Evolutionary conservation across 1,140 invertebrate genomes (phyloP).

Genomic region (Araneus ventricosus): DNA sequence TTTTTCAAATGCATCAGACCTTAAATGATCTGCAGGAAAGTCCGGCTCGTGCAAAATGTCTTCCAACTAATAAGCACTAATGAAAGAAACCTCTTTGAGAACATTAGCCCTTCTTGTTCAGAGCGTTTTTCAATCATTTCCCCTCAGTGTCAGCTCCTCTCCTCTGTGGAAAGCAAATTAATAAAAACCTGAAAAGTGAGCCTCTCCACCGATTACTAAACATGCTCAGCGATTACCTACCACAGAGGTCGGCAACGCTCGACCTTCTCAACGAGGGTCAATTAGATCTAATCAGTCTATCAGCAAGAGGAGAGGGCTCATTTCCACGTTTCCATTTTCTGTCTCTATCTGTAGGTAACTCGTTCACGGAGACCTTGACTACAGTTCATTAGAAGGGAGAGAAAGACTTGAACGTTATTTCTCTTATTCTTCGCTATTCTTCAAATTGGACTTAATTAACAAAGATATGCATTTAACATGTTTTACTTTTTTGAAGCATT

Average conservation of each 20-base stretch:
- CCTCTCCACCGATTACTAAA: constrained; percentile 37
- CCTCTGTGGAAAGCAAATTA: constrained; percentile 48
- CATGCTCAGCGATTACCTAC: constrained; percentile 61
- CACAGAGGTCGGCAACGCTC: constrained; percentile 38
- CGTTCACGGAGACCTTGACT: background rate
- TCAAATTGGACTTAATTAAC: too few species aligned
- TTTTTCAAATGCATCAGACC: background rate
- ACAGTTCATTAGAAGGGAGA: too few species aligned
- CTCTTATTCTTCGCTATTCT: too few species aligned
- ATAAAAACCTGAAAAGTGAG: constrained; percentile 50
- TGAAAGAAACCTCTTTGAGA: constrained; percentile 47
- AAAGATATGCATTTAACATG: too few species aligned
- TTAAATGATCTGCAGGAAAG: constrained; percentile 6
- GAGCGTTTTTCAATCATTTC: constrained; percentile 41
- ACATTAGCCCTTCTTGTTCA: constrained; percentile 26
- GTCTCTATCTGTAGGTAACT: constrained; percentile 2
- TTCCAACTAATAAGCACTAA: constrained; percentile 48
- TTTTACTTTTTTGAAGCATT: too few species aligned
- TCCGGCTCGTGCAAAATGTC: background rate
- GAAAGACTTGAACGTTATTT: too few species aligned
- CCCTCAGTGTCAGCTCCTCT: constrained; percentile 31
- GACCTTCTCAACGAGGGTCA: constrained; percentile 59
- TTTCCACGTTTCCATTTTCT: constrained; percentile 3
- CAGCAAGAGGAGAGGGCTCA: constrained; percentile 32
- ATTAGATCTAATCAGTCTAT: constrained; percentile 71